These are phyloP conservation scores for Okapia johnstoni DNA, from an alignment of 2,113 vertebrate genomes.

Conservation along the genomic window DNA sequence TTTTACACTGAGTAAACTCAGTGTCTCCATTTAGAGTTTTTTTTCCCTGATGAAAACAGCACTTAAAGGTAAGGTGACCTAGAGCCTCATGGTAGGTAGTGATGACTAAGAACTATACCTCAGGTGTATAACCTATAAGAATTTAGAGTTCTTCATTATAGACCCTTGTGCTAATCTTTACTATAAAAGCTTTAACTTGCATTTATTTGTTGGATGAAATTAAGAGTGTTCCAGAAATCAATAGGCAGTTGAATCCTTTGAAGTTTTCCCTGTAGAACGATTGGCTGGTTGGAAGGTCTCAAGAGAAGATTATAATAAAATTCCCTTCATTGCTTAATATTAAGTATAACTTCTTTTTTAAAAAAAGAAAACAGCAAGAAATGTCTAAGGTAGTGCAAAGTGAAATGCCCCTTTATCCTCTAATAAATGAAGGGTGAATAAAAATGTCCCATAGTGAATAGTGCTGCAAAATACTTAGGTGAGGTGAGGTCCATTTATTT, in stretches of 20 bases:
- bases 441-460: neutral
- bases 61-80: neutral
- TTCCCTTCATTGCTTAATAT: neutral
- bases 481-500: neutral
- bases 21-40: neutral
- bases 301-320: conserved; percentile 17
- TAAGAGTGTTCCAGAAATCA: conserved; percentile 19
- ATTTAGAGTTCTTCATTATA: neutral
- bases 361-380: neutral
- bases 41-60: neutral
- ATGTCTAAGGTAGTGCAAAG: neutral
- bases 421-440: conserved; percentile 17
- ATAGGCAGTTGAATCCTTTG: neutral
- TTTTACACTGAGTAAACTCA: neutral
- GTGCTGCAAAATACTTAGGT: neutral
- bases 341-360: neutral
- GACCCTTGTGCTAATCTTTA: neutral
- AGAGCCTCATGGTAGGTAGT: neutral
- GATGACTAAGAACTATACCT: neutral
- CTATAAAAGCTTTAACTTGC: neutral
- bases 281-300: neutral
- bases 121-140: neutral
- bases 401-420: neutral
- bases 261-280: neutral
- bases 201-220: neutral